Percentiles rank a stretch among this genome's conserved stretches.
phyloP scores from a whole-genome alignment of 2,888 invertebrate genomes.

The Callimorpha dominula region DNA sequence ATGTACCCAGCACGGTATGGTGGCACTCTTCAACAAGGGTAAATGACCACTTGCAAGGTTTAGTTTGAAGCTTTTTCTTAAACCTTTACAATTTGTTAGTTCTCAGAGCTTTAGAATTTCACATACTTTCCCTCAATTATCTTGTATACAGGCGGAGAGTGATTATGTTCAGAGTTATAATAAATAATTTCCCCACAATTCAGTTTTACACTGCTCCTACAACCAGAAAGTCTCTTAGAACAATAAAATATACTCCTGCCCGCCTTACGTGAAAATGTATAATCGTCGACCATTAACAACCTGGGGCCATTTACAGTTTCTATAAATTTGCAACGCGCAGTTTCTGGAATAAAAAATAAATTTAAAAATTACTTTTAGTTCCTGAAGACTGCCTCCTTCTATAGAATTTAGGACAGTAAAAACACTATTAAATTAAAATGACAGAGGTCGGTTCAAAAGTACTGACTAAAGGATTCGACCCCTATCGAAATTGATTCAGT shows the following conservation, averaged over 20 bases:
- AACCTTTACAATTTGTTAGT: too few species aligned
- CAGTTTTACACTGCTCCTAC: constrained; percentile 22
- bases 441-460: too few species aligned
- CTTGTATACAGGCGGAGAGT: constrained; percentile 12
- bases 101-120: neutral
- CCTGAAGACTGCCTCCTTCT: neutral
- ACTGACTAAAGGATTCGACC: too few species aligned
- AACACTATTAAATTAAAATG: neutral
- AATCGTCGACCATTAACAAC: constrained; percentile 45
- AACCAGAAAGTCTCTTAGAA: constrained; percentile 45
- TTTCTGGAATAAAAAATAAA: constrained; percentile 12
- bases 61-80: too few species aligned
- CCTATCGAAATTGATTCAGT: too few species aligned
- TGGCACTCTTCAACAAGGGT: too few species aligned
- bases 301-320: constrained; percentile 36
- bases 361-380: neutral
- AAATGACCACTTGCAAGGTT: too few species aligned
- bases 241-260: constrained; percentile 52
- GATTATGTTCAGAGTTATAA: constrained; percentile 19
- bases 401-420: neutral
- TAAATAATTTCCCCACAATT: neutral
- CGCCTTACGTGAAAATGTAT: constrained; percentile 42
- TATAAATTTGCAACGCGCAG: constrained; percentile 18
- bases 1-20: neutral
- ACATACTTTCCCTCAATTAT: constrained; percentile 15